Percentiles rank a stretch among this genome's conserved stretches.
Conservation (phyloP, 2,888 invertebrate genomes). For the Ornithoptera alexandrae region DNA sequence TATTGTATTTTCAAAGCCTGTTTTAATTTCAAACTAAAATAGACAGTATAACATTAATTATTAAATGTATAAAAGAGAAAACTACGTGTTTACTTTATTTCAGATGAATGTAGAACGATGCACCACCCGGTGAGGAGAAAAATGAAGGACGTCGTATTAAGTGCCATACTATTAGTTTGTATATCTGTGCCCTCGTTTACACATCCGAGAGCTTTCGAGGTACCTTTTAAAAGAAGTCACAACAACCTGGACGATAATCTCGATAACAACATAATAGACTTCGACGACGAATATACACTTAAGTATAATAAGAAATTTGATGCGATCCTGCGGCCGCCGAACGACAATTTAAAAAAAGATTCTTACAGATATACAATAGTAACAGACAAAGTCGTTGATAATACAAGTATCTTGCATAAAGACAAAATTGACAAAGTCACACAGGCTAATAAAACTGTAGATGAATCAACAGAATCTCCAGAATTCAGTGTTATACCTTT, state of each 20-base stretch:
- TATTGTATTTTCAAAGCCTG: no score
- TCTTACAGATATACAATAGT: constrained; percentile 61
- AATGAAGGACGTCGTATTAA: constrained; percentile 52
- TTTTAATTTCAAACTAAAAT: no score
- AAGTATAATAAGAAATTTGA: constrained; percentile 64
- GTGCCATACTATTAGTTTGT: constrained; percentile 57
- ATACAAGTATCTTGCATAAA: constrained; percentile 3
- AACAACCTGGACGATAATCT: constrained; percentile 46
- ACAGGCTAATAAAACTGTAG: constrained; percentile 32
- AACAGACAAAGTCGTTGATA: constrained; percentile 42
- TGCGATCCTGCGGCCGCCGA: constrained; percentile 50
- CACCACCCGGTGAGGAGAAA: constrained; percentile 64
- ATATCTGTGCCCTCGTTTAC: constrained; percentile 37
- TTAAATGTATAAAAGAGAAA: no score
- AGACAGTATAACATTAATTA: no score
- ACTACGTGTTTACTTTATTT: constrained; percentile 42
- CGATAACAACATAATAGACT: constrained; percentile 69
- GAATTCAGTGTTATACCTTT: constrained; percentile 66
- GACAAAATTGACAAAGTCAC: constrained; percentile 34
- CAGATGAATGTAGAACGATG: constrained; percentile 64
- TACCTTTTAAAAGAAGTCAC: constrained; percentile 38
- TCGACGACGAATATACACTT: constrained; percentile 63
- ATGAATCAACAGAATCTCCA: constrained; percentile 48
- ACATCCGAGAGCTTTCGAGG: constrained; percentile 50
- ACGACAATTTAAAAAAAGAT: constrained; percentile 55